A percentile compares a stretch with the other conserved stretches of the same genome.
Conservation (phyloP, 2,113 vertebrate species). For the Suricata suricatta region DNA sequence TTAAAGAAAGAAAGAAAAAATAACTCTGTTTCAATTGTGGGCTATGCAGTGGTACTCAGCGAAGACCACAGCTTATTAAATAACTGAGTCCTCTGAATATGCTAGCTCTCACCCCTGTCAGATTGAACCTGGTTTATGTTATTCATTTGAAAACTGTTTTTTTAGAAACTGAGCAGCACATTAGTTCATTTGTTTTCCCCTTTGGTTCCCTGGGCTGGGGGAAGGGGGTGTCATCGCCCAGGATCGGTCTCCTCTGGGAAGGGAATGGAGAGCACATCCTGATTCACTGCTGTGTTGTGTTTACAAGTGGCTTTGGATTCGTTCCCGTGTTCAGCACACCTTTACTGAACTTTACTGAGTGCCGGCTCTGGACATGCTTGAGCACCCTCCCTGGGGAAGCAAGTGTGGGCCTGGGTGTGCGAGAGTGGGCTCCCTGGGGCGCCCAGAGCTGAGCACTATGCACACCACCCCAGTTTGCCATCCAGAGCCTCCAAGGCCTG, state of each 20-base stretch:
- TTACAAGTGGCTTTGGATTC: not conserved
- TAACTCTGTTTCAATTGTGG: not conserved
- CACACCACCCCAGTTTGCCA: not conserved
- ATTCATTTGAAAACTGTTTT: not conserved
- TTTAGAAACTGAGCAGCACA: not conserved
- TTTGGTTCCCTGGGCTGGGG: not conserved
- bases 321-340: not conserved
- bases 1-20: not conserved
- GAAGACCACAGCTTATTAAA: not conserved
- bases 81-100: not conserved
- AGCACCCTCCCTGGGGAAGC: not conserved
- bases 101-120: not conserved
- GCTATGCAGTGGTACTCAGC: not conserved
- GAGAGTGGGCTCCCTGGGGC: too few relatives aligned
- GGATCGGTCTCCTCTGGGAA: not conserved
- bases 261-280: not conserved
- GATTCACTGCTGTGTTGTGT: accelerated
- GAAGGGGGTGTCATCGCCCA: not conserved
- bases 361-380: not conserved
- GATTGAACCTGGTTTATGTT: not conserved
- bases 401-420: not conserved
- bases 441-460: too few relatives aligned
- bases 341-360: not conserved
- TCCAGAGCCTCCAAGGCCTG: not conserved
- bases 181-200: not conserved